Base-by-base conservation (phyloP, 2,797 vertebrate genomes). In the Brachymystax lenok region DNA sequence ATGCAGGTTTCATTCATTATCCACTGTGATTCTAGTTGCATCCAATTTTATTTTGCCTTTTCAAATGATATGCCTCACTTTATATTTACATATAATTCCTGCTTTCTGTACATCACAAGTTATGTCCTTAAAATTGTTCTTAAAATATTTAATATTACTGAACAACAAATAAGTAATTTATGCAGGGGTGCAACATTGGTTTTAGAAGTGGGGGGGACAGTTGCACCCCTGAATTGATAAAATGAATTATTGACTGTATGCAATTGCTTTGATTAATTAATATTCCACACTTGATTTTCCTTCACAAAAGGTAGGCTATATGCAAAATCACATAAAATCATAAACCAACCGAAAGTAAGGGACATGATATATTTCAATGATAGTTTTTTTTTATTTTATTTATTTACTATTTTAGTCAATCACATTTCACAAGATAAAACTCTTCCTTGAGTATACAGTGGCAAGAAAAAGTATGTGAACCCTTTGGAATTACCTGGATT, bases 1-100 rank as follows among this genome's bases (percentile, higher is more conserved):
- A 95, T 96, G 95, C 93, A 92, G 95, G 93, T 96, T 97, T 97
- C 96, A 98, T 97, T 97, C 96, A 96, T 86, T 94, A 95, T 94
- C 92, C 94, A 93, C 91, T 92, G 94, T 92, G 90, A 94, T 95
- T 94, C 92, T 95, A 88, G 90, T 89, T 88, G 93, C 95, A 96
- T 95, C 96, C 96, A 95, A 87, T 91, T 94, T 91, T 90, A 3
- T 92, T 92, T 92, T 91, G 91, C 93, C 90, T 90, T 92, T 93
- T 93, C 92, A 89, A 92, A 90, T 90, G 92, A 90, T 94, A 92
- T 91, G 88, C 91, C 92, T 90, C 92, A 92, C 91, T 90, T 84
- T 86, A 52, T 96, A 97, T 97, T 35, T 94, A 97, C 96, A 98
- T 71, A 90, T 90, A 75, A 83, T 92, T 93, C 78, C 89, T 92